A percentile compares a stretch with the other conserved stretches of the same genome.
Evolutionary conservation across 2,888 invertebrate species (phyloP).

Genomic region (Thyatira batis): DNA sequence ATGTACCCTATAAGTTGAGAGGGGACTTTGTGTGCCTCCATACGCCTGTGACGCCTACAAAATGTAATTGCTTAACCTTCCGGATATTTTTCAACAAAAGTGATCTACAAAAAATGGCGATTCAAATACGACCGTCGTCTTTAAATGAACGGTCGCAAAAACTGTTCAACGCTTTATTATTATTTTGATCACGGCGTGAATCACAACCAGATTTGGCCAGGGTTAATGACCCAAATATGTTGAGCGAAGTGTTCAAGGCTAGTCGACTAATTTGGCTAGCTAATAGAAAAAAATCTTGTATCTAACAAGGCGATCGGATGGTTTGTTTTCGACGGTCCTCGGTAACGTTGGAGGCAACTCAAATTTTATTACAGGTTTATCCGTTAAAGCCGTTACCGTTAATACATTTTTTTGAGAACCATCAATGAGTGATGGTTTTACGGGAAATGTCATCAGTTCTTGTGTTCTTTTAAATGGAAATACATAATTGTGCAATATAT

Average conservation of each 20-base stretch:
- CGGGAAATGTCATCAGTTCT: not conserved
- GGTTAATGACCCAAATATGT: slow-evolving; percentile 81
- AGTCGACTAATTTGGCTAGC: slow-evolving; percentile 69
- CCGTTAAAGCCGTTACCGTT: slow-evolving; percentile 61
- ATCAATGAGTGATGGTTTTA: not conserved
- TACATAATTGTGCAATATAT: not conserved
- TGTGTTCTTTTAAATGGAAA: too few relatives aligned
- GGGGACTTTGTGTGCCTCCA: slow-evolving; percentile 30
- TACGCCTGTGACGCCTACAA: slow-evolving; percentile 51
- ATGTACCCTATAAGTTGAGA: too few relatives aligned
- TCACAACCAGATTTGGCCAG: slow-evolving; percentile 79
- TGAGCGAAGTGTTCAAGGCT: slow-evolving; percentile 79
- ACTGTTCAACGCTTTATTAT: slow-evolving; percentile 77
- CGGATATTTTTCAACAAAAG: slow-evolving; percentile 55
- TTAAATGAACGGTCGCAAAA: slow-evolving; percentile 73
- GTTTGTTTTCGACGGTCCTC: slow-evolving; percentile 50
- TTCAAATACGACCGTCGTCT: slow-evolving; percentile 60
- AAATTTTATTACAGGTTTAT: slow-evolving; percentile 53
- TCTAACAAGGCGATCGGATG: slow-evolving; percentile 52
- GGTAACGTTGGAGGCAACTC: slow-evolving; percentile 36
- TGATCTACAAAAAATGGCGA: slow-evolving; percentile 54
- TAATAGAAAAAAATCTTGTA: slow-evolving; percentile 67
- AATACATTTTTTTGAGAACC: slow-evolving; percentile 40
- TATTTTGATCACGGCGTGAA: slow-evolving; percentile 78
- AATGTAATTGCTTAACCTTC: slow-evolving; percentile 64